Base-by-base conservation (phyloP, 2,113 vertebrate genomes). In the Lagenorhynchus albirostris region DNA sequence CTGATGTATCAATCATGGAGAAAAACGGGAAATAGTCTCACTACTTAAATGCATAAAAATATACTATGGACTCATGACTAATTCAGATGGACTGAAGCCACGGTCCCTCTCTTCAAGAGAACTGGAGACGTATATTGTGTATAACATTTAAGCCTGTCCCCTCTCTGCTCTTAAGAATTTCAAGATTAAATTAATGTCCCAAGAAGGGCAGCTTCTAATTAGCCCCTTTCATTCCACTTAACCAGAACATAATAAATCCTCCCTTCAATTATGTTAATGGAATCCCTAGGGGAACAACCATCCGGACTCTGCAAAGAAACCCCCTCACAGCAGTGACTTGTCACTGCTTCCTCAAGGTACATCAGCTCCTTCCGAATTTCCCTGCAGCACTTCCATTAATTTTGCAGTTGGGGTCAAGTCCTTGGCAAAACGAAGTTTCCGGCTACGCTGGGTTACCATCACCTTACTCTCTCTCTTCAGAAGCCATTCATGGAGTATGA, bases 221-320 rank as follows among this genome's bases (percentile, higher is more conserved):
- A 96, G 53, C 14, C 25, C 53, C 90, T 96, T 93, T 93, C 88
- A 97, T 96, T 76, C 23, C 92, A 94, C 63, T 93, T 95, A 81
- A 95, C 83, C 53, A 92, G 76, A 73, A 41, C 44, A 87, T 62
- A 96, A 97, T 96, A 92, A 98, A 96, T 93, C 91, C 96, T 95
- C 55, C 70, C 74, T 98, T 97, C 91, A 67, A 33, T 97, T 96
- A 98, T 41, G 73, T 23, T 94, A 96, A 95, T 96, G 91, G 96
- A 85, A 65, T 18, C 74, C 82, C 79, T 6, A 77, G 18, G 25
- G 25, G n/a, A 91, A 44, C 84, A 14, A 55, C 36, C 58, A 84
- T 26, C n/a, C 41, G 55, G 29, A 41, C 93, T 92, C 86, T 20
- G 25, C 86, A 91, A 70, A 85, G 68, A 36, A n/a, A 38, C 67